Base-by-base conservation (phyloP, 2,797 vertebrate species). In the Falco concolor region DNA sequence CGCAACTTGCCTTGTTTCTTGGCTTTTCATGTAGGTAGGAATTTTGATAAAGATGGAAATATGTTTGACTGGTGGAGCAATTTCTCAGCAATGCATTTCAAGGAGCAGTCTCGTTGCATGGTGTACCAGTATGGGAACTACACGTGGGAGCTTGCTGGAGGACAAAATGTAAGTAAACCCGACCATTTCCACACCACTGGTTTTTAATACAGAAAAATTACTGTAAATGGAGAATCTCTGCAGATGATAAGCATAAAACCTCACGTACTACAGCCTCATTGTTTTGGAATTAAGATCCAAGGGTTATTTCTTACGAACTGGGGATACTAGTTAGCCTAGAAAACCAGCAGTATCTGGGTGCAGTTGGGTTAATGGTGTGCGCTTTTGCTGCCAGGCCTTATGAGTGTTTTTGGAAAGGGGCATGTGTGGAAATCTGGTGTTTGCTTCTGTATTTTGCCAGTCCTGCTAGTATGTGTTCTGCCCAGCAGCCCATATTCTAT, bases 1-100 rank as follows among this genome's bases (percentile, higher is more conserved):
- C 20, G 5, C 10, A 32, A 25, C 30, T 56, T 47, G 4, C 14
- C 12, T 38, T 59, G 40, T 56, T 38, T 19, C 44, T 57, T 30
- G 70, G 52, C 9, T 59, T 87, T 72, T n/a, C 24, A 0, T 57
- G 34, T 97, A 99, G 99, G 99, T 24, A 98, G 99, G 57, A 99
- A 99, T 97, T 99, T 99, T 59, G 99, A 99, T 97, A 99, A 99
- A 95, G 98, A 99, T 1, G 99, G 99, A 30, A 99, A 99, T 84
- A 99, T 99, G 99, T 95, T 99, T 69, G 99, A 99, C 95, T 99
- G 99, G 99, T 99, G 99, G 99, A 99, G 99, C 94, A 99, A 99
- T 96, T 99, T 98, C 98, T 99, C 99, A 0, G 98, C 99, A 0
- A 98, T 98, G 94, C 98, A 98, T 94, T 99, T 99, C 96, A 98